Evolutionary conservation across 2,888 invertebrate species (phyloP), one percentile per base, ranked within the genome.

Genomic region (Phania funesta): DNA sequence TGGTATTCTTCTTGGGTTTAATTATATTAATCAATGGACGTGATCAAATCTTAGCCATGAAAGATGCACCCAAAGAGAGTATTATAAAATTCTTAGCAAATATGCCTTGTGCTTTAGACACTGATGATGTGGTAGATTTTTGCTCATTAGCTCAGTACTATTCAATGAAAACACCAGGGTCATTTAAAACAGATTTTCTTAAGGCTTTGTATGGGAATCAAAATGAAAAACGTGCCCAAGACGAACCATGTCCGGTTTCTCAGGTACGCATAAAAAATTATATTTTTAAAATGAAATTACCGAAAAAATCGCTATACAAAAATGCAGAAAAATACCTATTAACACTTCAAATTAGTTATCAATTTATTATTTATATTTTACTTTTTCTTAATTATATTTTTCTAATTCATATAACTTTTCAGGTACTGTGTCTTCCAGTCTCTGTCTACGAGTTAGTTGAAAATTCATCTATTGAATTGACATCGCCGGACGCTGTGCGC

Each of bases 131-230:
- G 9, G 95, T 96, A 7, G 99, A 99, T 91, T 98, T 99, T 91
- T 98, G 98, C 92, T 96, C 98, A 3, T 92, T 99, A 84, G 98
- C 99, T n/a, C 96, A 97, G 90, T 98, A 98, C 91, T 99, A 99
- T 92, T 95, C 97, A 16, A 92, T 96, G 82, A 96, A 96, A 91
- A 99, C 99, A 8, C 99, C 99, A 1, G 94, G 95, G 81, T 98
- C 98, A 26, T 98, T 98, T 90, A 94, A 97, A 88, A 95, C 96
- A 87, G 98, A 96, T 90, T 93, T 95, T 20, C 90, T 94, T 85
- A 94, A 94, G 87, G 93, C 93, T 13, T 89, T 95, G 41, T 95
- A 93, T 87, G 93, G 93, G 46, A 87, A 87, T n/a, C 92, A 92
- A 86, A 93, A 86, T 22, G 93, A 93, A 86, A 93, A 93, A 11